Evolutionary conservation across 2,113 vertebrate genomes (phyloP).

Genomic region (Emydocephalus ijimae): DNA sequence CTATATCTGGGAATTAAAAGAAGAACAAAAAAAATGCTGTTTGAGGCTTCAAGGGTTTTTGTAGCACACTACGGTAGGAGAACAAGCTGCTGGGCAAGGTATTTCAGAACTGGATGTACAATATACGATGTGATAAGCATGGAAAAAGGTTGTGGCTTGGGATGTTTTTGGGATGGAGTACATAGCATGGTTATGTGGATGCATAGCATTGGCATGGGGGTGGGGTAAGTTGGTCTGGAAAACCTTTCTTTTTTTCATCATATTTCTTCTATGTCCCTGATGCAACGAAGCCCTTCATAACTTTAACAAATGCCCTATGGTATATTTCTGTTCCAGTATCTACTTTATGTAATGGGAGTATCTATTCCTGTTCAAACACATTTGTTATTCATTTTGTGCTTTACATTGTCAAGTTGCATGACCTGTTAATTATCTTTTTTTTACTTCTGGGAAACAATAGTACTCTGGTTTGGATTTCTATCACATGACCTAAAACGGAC

Average conservation of each 20-base stretch:
- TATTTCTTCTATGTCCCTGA: neutral
- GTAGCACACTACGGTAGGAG: neutral
- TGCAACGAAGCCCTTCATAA: neutral
- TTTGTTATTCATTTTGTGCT: neutral
- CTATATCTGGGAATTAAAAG: neutral
- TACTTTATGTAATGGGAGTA: neutral
- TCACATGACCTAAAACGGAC: no score
- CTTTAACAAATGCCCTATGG: neutral
- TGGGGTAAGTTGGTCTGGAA: neutral
- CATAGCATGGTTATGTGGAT: neutral
- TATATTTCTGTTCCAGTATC: neutral
- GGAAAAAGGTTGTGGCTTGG: neutral
- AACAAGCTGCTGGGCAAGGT: neutral
- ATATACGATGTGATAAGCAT: neutral
- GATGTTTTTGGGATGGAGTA: neutral
- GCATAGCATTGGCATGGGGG: neutral
- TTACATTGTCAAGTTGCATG: neutral
- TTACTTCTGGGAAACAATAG: neutral
- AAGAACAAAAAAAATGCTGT: neutral
- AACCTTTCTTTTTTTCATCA: neutral
- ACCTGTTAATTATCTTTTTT: neutral
- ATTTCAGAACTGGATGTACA: neutral
- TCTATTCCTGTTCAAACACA: neutral
- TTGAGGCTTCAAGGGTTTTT: neutral
- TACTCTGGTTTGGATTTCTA: neutral